phyloP scores from a whole-genome alignment of 2,113 vertebrate species.

The Tyrannus savana region DNA sequence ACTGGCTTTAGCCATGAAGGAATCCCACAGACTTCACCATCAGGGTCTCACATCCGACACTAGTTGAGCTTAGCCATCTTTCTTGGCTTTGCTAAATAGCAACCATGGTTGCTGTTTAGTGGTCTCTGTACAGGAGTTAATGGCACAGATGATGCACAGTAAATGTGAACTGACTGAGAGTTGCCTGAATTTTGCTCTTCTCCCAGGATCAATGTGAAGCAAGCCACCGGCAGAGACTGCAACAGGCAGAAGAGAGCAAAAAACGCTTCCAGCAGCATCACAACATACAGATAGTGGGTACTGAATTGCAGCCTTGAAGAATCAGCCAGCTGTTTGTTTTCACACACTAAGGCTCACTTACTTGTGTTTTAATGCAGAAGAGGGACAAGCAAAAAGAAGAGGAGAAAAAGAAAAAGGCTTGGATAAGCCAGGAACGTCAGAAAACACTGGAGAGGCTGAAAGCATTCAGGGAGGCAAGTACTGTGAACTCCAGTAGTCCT shows the following conservation, averaged over 20 bases:
- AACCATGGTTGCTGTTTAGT: neutral
- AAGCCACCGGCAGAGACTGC: slow-evolving; percentile 79
- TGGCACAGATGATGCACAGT: neutral
- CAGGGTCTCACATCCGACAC: neutral
- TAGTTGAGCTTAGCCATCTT: neutral
- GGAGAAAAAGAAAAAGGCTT: slow-evolving; percentile 86
- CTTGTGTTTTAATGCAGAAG: slow-evolving; percentile 81
- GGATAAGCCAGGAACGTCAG: slow-evolving; percentile 89
- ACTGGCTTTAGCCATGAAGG: neutral
- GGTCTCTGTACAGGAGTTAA: neutral
- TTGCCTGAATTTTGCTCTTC: slow-evolving; percentile 31
- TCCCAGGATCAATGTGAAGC: slow-evolving; percentile 89
- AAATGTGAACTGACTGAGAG: neutral
- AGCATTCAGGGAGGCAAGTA: slow-evolving; percentile 88
- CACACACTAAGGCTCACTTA: neutral
- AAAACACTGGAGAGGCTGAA: slow-evolving; percentile 91
- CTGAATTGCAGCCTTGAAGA: neutral
- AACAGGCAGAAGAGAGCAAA: slow-evolving; percentile 72
- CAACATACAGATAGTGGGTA: slow-evolving; percentile 86
- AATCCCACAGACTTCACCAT: neutral
- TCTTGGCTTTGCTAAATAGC: neutral
- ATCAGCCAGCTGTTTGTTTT: neutral
- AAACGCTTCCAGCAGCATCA: slow-evolving; percentile 84
- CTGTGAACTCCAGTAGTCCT: neutral
- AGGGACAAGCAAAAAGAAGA: slow-evolving; percentile 90